Conservation (phyloP, 2,797 vertebrate genomes). For the Schizopygopsis pylzovi region DNA sequence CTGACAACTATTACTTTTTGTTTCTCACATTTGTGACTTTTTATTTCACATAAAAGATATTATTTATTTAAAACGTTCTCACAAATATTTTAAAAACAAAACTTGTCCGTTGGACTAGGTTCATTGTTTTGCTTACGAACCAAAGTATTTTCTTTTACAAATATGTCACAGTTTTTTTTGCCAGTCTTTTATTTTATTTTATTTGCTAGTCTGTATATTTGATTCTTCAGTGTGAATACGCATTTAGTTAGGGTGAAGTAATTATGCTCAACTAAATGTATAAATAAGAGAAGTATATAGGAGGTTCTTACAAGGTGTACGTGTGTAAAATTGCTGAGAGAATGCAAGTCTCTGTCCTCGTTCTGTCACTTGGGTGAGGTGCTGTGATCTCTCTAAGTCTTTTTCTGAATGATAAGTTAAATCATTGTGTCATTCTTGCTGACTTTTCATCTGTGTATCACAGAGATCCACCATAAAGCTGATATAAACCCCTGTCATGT, state of each 20-base stretch:
- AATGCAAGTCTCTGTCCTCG: constrained; percentile 24
- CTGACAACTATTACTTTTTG: not conserved
- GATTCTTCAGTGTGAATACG: not conserved
- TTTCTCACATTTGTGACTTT: not conserved
- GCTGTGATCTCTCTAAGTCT: not conserved
- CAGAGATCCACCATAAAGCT: constrained; percentile 38
- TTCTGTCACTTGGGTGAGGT: constrained; percentile 39
- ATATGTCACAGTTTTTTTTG: too few relatives aligned
- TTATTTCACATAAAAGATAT: not conserved
- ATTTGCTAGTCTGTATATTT: too few relatives aligned
- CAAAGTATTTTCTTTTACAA: too few relatives aligned
- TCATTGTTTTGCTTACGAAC: too few relatives aligned
- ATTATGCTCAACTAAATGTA: not conserved
- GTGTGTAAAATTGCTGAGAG: constrained; percentile 30
- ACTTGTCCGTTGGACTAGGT: too few relatives aligned
- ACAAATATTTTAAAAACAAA: too few relatives aligned
- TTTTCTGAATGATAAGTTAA: constrained; percentile 33
- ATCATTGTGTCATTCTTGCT: constrained; percentile 51
- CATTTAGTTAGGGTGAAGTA: not conserved
- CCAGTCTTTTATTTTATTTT: too few relatives aligned
- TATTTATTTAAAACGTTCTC: too few relatives aligned
- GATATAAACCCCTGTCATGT: constrained; percentile 45
- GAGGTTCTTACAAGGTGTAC: not conserved
- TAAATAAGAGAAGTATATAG: not conserved
- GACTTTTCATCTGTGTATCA: constrained; percentile 49